These are phyloP conservation scores for Nibea albiflora DNA, from an alignment of 2,113 vertebrate genomes.

Conservation along the genomic window DNA sequence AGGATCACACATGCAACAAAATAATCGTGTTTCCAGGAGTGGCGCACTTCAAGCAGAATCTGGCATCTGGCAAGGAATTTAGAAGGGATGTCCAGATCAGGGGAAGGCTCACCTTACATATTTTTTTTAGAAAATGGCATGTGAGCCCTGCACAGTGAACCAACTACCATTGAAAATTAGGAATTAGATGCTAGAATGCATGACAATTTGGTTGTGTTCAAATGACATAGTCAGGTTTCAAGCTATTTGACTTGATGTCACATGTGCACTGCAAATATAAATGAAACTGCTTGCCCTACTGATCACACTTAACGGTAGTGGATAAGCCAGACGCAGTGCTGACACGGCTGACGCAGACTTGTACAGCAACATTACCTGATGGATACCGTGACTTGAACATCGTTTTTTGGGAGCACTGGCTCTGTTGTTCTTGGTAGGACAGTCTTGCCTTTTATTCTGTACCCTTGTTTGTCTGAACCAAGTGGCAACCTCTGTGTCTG, in stretches of 20 bases:
- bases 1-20: neutral
- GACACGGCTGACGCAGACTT: neutral
- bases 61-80: neutral
- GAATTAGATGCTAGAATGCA: neutral
- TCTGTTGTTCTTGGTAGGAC: neutral
- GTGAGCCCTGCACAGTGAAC: neutral
- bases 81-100: neutral
- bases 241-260: neutral
- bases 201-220: neutral
- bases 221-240: neutral
- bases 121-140: neutral
- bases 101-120: neutral
- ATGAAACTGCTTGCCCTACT: neutral
- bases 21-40: neutral
- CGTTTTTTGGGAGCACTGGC: neutral
- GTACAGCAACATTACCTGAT: too few species aligned
- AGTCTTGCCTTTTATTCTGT: neutral
- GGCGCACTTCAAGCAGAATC: neutral
- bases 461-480: neutral
- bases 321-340: neutral
- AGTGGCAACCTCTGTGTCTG: too few species aligned
- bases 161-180: too few species aligned
- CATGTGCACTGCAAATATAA: neutral
- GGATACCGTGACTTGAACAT: neutral
- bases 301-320: neutral